Percentiles rank a stretch among this genome's conserved stretches.
Conservation (phyloP, 2,113 vertebrate species). For the Oxyruncus cristatus region DNA sequence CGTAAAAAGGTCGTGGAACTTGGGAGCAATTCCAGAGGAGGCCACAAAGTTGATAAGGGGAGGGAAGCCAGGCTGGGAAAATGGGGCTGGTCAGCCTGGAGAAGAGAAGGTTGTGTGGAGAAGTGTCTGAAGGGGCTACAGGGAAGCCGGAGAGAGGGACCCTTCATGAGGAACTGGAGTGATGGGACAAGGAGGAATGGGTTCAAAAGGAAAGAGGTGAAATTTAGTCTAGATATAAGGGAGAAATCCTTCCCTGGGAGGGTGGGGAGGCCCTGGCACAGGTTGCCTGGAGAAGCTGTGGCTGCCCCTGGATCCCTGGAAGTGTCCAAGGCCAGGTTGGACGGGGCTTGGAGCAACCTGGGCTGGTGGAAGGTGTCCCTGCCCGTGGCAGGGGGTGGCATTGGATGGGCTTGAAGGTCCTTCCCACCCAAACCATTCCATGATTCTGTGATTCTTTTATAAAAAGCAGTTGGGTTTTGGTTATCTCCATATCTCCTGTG, state of each 20-base stretch:
- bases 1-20: too few species aligned
- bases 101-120: background rate
- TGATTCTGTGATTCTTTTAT: too few species aligned
- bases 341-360: too few species aligned
- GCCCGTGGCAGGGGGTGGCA: too few species aligned
- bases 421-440: too few species aligned
- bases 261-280: background rate
- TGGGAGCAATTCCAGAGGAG: background rate
- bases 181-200: background rate
- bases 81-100: background rate
- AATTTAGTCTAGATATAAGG: background rate
- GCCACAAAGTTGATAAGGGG: background rate
- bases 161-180: background rate
- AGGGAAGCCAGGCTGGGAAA: background rate
- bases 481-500: too few species aligned
- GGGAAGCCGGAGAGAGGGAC: background rate
- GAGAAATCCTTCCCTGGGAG: background rate
- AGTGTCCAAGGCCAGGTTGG: too few species aligned
- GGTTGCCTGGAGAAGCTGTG: background rate
- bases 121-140: background rate
- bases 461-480: too few species aligned
- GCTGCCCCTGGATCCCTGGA: too few species aligned
- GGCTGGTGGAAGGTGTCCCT: too few species aligned
- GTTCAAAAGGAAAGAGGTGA: background rate
- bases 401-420: too few species aligned